Percentiles rank a stretch among this genome's conserved stretches.
These are phyloP conservation scores for Vulpes vulpes DNA, from an alignment of 2,113 vertebrate genomes.

Conservation along the genomic window DNA sequence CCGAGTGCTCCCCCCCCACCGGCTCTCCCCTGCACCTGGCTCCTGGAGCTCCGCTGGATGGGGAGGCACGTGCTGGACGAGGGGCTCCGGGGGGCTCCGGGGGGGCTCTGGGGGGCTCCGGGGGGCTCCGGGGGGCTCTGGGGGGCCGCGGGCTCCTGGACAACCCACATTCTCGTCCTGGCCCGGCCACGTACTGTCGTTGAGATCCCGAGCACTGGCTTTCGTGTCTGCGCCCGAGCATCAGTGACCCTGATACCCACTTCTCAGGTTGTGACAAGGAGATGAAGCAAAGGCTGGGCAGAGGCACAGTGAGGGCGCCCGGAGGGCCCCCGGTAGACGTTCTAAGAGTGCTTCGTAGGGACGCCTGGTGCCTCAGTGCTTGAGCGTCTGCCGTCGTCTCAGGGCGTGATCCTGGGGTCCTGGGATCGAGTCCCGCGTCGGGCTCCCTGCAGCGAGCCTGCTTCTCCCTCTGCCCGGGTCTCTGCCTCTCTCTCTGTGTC, in stretches of 20 bases:
- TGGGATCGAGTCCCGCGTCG: no score
- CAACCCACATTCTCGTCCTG: background rate
- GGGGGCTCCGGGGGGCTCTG: no score
- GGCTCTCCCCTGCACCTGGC: no score
- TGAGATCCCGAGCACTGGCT: background rate
- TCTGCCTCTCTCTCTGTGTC: no score
- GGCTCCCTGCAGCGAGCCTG: no score
- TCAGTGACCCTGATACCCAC: background rate
- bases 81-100: no score
- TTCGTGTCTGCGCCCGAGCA: background rate
- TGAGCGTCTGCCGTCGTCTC: no score
- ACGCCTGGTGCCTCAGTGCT: no score
- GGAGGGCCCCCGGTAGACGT: background rate
- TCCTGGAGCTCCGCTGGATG: background rate
- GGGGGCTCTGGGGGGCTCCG: no score
- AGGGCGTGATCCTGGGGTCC: no score
- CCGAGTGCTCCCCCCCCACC: background rate
- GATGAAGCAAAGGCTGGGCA: background rate
- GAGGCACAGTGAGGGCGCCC: fast-evolving
- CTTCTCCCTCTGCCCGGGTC: no score
- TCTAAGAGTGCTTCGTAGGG: background rate
- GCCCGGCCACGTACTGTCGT: background rate
- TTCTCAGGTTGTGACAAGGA: background rate
- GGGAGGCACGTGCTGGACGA: background rate
- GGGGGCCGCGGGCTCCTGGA: background rate